Evolutionary conservation across 2,113 vertebrate genomes (phyloP), one percentile per base, ranked within the genome.

Genomic region (Solenodon paradoxus): DNA sequence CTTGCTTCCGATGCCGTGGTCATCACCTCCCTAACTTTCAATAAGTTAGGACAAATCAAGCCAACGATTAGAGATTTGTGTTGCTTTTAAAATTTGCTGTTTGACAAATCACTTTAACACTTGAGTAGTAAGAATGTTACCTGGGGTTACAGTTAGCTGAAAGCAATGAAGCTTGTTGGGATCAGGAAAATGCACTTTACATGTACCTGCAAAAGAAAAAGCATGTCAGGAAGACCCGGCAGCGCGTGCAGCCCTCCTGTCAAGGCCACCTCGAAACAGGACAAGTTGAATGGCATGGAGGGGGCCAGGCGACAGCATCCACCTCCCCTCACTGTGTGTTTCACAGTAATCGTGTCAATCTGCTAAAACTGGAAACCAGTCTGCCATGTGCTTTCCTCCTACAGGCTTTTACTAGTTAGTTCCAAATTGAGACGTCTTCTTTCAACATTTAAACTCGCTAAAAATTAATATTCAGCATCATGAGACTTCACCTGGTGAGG

Each of bases 101-200:
- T 17, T 75, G n/a, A 66, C n/a, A 66, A 68, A 68, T 24, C 45
- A 38, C 45, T 9, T 47, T 16, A 59, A 51, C 16, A 64, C 28
- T 30, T 1, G 47, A 32, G 40, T 26, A 40, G 20, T 80, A 49
- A 11, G 38, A 75, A 84, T 30, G 91, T 99, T 99, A 99, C 99
- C 99, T 98, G 99, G 99, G 97, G 98, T 99, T 93, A 99, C 99
- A 19, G 98, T 99, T 94, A 99, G 98, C 95, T 99, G 99, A 97
- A 99, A 99, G 97, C 99, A 99, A 97, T 99, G 99, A 69, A 99
- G 99, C 97, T 99, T 99, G 98, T 99, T 99, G 92, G 99, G 99
- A 80, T 99, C 99, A 55, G 99, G 99, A 98, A 99, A 99, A 97
- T 98, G 99, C 98, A 99, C 99, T 99, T 99, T 99, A 97, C 99